Percentiles rank a stretch among this genome's conserved stretches.
Conservation (phyloP, 1,140 invertebrate species). For the Leguminivora glycinivorella region DNA sequence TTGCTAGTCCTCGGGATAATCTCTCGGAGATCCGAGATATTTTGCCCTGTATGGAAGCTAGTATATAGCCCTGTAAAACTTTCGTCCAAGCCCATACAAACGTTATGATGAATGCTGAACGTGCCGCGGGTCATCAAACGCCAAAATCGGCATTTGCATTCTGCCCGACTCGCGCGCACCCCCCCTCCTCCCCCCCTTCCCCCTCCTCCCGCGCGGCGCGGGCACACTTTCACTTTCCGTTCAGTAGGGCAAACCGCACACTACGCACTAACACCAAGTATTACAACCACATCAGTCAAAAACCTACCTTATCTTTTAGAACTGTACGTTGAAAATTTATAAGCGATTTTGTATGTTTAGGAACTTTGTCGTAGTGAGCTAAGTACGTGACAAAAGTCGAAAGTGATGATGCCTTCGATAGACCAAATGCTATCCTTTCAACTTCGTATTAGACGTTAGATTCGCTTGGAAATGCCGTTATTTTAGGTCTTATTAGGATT, state of each 20-base stretch:
- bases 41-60: too few relatives aligned
- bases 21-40: too few relatives aligned
- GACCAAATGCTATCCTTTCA: conserved; percentile 29
- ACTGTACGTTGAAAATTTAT: conserved; percentile 36
- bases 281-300: conserved; percentile 14
- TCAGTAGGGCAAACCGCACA: conserved; percentile 62
- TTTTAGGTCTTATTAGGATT: conserved; percentile 40
- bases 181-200: conserved; percentile 47
- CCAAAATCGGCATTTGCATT: conserved; percentile 71
- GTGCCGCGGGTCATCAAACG: conserved; percentile 64
- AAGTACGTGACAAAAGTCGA: conserved; percentile 48
- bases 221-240: conserved; percentile 74
- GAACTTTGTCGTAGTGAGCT: conserved; percentile 51
- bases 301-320: conserved; percentile 25
- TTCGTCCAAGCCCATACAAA: conserved; percentile 33
- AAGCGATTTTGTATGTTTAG: conserved; percentile 16
- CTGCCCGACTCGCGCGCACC: conserved; percentile 56
- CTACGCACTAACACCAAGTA: conserved; percentile 40
- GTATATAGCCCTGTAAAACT: conserved; percentile 1
- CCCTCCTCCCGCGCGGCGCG: conserved; percentile 37
- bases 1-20: too few relatives aligned
- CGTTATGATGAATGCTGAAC: conserved; percentile 42
- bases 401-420: conserved; percentile 37
- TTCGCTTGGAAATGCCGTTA: conserved; percentile 27
- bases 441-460: conserved; percentile 29